A percentile compares a stretch with the other conserved stretches of the same genome.
phyloP scores from a whole-genome alignment of 1,140 invertebrate genomes.

The Diorhabda elongata region DNA sequence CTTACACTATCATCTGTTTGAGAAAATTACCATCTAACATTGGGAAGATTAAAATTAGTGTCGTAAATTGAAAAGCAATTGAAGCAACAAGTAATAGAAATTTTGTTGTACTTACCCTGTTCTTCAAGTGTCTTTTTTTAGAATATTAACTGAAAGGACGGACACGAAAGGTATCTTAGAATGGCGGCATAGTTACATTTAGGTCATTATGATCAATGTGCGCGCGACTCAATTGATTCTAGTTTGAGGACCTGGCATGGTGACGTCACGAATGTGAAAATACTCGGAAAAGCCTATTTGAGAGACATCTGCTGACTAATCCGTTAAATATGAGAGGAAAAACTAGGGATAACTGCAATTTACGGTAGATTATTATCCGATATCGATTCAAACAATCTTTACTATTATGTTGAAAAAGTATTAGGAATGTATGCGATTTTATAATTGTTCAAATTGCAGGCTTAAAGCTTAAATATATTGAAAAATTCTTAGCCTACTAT shows the following conservation, averaged over 20 bases:
- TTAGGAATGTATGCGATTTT: no score
- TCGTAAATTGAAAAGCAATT: not conserved
- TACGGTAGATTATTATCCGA: no score
- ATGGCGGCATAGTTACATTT: slow-evolving; percentile 37
- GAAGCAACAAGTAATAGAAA: not conserved
- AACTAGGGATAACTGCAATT: no score
- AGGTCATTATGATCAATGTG: slow-evolving; percentile 38
- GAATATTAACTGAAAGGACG: slow-evolving; percentile 28
- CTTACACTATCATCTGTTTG: not conserved
- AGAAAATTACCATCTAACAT: not conserved
- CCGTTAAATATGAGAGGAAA: not conserved
- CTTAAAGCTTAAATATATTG: no score
- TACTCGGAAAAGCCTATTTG: slow-evolving; percentile 12
- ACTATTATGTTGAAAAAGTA: no score
- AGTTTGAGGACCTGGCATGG: slow-evolving; percentile 19
- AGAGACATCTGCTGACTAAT: slow-evolving; percentile 21
- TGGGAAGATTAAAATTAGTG: no score
- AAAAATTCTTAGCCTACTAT: no score
- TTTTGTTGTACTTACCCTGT: slow-evolving; percentile 24
- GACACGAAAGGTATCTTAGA: slow-evolving; percentile 30
- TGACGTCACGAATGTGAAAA: slow-evolving; percentile 28
- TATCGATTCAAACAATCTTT: no score
- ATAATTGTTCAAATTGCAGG: no score
- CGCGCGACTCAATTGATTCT: slow-evolving; percentile 34
- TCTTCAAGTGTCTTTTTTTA: slow-evolving; percentile 25